Evolutionary conservation across 2,797 vertebrate genomes (phyloP).

Genomic region (Knipowitschia caucasica): DNA sequence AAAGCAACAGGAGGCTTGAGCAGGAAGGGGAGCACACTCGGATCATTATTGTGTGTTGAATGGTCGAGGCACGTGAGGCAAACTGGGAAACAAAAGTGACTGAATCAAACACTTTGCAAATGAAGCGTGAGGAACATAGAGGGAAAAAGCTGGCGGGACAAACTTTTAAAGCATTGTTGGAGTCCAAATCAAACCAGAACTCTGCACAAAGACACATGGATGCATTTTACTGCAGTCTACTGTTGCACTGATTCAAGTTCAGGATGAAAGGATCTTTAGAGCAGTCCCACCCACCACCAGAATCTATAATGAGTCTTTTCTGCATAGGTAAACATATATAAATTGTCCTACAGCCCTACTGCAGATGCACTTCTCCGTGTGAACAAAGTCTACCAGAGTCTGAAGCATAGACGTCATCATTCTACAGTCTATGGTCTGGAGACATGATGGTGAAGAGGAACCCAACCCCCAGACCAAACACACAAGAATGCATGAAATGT

Average conservation of each 20-base stretch:
- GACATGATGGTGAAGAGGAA: neutral
- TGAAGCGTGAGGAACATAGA: conserved; percentile 60
- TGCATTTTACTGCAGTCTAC: conserved; percentile 9
- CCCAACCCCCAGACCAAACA: neutral
- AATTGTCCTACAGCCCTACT: neutral
- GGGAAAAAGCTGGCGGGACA: neutral
- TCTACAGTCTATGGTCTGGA: conserved; percentile 4
- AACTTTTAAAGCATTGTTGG: neutral
- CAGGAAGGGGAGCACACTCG: conserved; percentile 12
- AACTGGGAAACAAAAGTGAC: conserved; percentile 28
- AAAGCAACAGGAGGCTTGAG: conserved; percentile 57
- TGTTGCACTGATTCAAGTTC: conserved; percentile 9
- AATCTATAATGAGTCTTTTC: conserved; percentile 19
- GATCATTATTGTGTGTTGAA: conserved; percentile 20
- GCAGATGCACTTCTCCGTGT: conserved; percentile 14
- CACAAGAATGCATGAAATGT: conserved; percentile 8
- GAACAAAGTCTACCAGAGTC: conserved; percentile 34
- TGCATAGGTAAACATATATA: conserved; percentile 4
- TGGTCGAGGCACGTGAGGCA: conserved; percentile 39
- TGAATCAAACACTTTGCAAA: conserved; percentile 48
- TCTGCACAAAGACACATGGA: conserved; percentile 23
- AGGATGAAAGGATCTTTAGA: neutral
- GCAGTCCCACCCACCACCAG: neutral
- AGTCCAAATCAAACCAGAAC: neutral
- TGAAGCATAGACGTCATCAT: too few species aligned